Conservation (phyloP, 2,888 invertebrate genomes). For the Drosophila barbarae region DNA sequence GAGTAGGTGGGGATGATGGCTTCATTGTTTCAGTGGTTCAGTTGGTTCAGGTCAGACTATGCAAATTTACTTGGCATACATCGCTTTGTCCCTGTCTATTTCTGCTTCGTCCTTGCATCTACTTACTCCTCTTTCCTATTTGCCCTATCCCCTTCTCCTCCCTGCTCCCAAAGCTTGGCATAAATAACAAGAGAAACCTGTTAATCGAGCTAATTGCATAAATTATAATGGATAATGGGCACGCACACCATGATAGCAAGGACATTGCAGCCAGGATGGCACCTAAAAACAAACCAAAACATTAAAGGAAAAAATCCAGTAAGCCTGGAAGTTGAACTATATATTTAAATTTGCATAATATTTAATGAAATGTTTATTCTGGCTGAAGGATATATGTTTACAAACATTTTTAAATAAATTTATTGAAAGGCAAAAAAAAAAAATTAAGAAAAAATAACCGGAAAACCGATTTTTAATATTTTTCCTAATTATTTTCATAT, state of each 20-base stretch:
- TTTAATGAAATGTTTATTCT: not conserved
- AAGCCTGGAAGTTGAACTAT: not conserved
- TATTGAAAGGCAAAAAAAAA: no score
- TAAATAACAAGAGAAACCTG: slow-evolving; percentile 58
- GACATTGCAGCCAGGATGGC: slow-evolving; percentile 23
- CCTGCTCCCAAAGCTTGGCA: slow-evolving; percentile 25
- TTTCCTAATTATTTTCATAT: not conserved
- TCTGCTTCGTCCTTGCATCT: slow-evolving; percentile 4
- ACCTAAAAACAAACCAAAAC: slow-evolving; percentile 1
- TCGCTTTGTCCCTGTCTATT: slow-evolving; percentile 25
- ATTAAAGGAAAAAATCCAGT: not conserved
- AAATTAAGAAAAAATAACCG: not conserved
- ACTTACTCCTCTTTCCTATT: slow-evolving; percentile 1
- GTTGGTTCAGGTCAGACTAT: slow-evolving; percentile 33
- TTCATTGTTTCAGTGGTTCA: slow-evolving; percentile 36
- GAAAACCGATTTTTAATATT: not conserved
- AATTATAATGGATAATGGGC: slow-evolving; percentile 64
- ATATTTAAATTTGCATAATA: not conserved
- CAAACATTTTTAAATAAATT: not conserved
- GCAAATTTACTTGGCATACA: slow-evolving; percentile 51
- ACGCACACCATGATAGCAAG: slow-evolving; percentile 30
- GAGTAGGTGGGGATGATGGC: not conserved
- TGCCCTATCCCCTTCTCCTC: no score
- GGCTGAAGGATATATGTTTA: not conserved
- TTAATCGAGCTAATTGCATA: slow-evolving; percentile 76